Base-by-base conservation (phyloP, 1,140 invertebrate genomes). In the Lethocerus indicus region DNA sequence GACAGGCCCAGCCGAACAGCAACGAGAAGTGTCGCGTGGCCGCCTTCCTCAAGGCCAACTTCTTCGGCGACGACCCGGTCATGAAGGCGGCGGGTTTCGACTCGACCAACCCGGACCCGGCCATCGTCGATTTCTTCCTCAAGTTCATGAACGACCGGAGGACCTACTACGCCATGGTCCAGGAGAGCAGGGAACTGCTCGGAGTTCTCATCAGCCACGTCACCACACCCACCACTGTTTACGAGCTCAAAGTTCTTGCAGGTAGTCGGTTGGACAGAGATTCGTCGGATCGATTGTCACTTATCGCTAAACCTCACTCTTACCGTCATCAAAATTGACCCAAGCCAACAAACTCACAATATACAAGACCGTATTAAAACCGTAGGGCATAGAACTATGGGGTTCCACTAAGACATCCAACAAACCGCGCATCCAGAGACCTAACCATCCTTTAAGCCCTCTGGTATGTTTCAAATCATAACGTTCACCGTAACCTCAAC, bases 1-100 rank as follows among this genome's bases (percentile, higher is more conserved):
- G 14, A 36, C 14, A 26, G 28, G 23, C 39, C 12, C 46, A 29
- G 18, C 35, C 6, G 32, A 18, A 29, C 2, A 47, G 26, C 25
- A 27, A 29, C 7, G 46, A 47, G 25, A 47, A 47, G 23, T 47
- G 46, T 24, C 46, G 46, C 3, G 32, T 47, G 28, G 46, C 46
- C 12, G 14, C 46, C 3, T 47, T 47, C 26, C 25, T 47, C 12
- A 12, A 29, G 2, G 39, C 35, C 18, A 16, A 47, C 25, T 47
- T 35, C 29, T 47, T 47, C 39, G 29, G 29, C 12, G 20, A 47
- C 46, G 46, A 47, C 9, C 46, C 46, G 2, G 16, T 47, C 18
- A 35, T 47, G 27, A 35, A 35, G 23, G 46, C 46, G 13, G 28
- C 46, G 13, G 46, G 46, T 18, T 21, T 47, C 18, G 39, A 47